Conservation (phyloP, 1,140 invertebrate species). For the Limonius californicus region DNA sequence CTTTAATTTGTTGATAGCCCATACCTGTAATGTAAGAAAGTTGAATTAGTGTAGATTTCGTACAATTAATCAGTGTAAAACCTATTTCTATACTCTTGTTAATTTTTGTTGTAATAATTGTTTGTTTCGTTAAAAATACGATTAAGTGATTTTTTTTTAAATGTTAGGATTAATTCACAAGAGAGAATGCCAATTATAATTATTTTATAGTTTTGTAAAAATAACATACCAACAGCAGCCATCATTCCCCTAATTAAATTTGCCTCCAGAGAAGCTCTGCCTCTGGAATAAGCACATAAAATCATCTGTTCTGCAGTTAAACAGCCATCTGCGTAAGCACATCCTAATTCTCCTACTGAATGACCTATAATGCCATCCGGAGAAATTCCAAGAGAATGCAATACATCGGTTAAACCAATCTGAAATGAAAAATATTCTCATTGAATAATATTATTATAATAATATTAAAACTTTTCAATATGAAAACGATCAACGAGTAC, state of each 20-base stretch:
- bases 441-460: too few species aligned
- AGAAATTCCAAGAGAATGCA: conserved; percentile 66
- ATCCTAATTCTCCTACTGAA: conserved; percentile 86
- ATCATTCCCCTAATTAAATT: conserved; percentile 75
- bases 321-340: conserved; percentile 84
- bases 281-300: conserved; percentile 78
- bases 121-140: not conserved
- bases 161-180: not conserved
- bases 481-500: too few species aligned
- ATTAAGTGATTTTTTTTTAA: not conserved
- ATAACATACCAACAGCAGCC: conserved; percentile 68
- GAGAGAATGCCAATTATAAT: not conserved
- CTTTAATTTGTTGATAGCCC: conserved; percentile 50
- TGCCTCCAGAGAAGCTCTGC: conserved; percentile 76
- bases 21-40: conserved; percentile 32
- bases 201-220: not conserved
- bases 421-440: conserved; percentile 43
- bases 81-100: not conserved
- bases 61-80: conserved; percentile 10
- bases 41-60: too few species aligned
- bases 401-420: conserved; percentile 77
- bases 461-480: too few species aligned
- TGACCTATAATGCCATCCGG: conserved; percentile 84
- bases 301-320: conserved; percentile 82
- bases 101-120: not conserved